Percentiles rank a stretch among this genome's conserved stretches.
Evolutionary conservation across 2,888 invertebrate genomes (phyloP).

Genomic region (Dysmachus trigonus): DNA sequence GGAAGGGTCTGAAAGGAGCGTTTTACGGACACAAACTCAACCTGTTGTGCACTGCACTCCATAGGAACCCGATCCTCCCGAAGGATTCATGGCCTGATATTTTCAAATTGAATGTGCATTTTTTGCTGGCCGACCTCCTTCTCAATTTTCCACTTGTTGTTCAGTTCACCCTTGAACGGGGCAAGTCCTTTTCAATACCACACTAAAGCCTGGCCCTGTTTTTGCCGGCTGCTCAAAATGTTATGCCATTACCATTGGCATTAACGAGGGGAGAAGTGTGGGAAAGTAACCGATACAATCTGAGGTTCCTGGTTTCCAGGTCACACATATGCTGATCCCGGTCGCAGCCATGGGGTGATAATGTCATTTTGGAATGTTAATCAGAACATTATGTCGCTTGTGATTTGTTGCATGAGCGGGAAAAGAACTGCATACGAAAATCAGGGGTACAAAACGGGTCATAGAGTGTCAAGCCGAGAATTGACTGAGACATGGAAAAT

Average conservation of each 20-base stretch:
- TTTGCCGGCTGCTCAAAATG: neutral
- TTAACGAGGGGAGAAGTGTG: constrained; percentile 20
- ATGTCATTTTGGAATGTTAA: constrained; percentile 29
- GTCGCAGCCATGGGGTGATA: neutral
- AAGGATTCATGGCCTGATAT: neutral
- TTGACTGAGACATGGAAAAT: constrained; percentile 18
- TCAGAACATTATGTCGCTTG: constrained; percentile 36
- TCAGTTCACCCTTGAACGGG: neutral
- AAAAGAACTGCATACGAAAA: neutral
- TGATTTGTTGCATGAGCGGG: neutral
- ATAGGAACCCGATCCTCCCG: neutral
- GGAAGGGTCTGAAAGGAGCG: neutral
- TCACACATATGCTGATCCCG: constrained; percentile 11
- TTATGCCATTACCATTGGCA: neutral
- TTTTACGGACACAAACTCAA: neutral
- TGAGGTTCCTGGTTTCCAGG: constrained; percentile 5
- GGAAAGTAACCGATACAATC: constrained; percentile 30
- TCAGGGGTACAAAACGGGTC: neutral
- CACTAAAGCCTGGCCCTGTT: neutral
- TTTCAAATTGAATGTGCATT: neutral
- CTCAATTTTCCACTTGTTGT: constrained; percentile 37
- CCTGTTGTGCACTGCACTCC: constrained; percentile 2
- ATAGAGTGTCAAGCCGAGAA: neutral
- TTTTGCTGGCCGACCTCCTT: neutral
- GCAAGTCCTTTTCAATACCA: neutral